These are phyloP conservation scores for Tupaia chinensis DNA, from an alignment of 2,113 vertebrate species.

Conservation along the genomic window DNA sequence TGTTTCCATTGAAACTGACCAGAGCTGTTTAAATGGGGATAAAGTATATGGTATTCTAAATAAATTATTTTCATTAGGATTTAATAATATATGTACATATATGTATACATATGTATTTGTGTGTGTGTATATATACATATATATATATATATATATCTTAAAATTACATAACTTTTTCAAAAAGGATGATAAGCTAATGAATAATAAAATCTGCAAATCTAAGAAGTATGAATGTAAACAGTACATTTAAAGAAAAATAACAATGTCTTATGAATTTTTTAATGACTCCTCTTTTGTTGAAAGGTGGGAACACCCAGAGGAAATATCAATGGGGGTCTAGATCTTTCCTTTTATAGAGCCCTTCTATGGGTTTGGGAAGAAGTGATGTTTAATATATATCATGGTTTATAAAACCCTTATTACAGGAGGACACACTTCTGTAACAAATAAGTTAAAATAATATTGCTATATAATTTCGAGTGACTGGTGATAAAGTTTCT, in stretches of 20 bases:
- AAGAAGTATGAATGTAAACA: not conserved
- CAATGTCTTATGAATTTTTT: conserved; percentile 53
- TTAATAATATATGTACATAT: conserved; percentile 26
- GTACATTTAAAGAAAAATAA: conserved; percentile 44
- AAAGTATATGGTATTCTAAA: conserved; percentile 21
- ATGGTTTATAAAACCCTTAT: not conserved
- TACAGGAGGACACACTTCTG: conserved; percentile 35
- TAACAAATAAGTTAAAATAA: not conserved
- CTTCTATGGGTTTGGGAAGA: not conserved
- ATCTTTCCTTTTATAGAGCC: conserved; percentile 11
- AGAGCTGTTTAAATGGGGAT: conserved; percentile 42
- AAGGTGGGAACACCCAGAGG: conserved; percentile 68
- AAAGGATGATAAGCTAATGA: conserved; percentile 38
- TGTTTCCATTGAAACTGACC: conserved; percentile 41
- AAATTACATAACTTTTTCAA: conserved; percentile 53
- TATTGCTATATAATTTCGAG: not conserved
- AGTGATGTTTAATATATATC: conserved; percentile 55
- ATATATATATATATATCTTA: not conserved
- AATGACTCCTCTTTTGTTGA: conserved; percentile 66
- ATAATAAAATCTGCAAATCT: not conserved
- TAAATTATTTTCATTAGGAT: conserved; percentile 75
- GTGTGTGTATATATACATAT: rapidly evolving
- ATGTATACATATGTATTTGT: not conserved
- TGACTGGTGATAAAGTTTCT: not conserved
- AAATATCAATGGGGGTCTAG: conserved; percentile 6